Evolutionary conservation across 2,113 vertebrate species (phyloP).

Genomic region (Callorhinus ursinus): DNA sequence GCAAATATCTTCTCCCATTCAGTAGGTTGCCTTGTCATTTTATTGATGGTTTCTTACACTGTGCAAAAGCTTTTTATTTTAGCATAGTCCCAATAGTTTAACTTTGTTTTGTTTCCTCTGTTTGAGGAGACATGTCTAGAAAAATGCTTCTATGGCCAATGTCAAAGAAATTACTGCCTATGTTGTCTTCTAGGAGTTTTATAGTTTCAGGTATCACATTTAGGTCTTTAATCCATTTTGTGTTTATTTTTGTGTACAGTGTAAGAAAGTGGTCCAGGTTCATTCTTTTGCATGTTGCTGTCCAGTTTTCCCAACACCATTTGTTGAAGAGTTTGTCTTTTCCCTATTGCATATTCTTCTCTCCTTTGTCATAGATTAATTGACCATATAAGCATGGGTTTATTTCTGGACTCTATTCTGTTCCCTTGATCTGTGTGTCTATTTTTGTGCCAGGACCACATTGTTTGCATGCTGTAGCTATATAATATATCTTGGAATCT

Average conservation of each 20-base stretch:
- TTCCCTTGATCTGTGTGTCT: not conserved
- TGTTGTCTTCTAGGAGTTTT: not conserved
- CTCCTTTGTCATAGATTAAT: not conserved
- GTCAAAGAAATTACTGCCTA: not conserved
- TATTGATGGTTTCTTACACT: not conserved
- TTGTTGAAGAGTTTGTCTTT: not conserved
- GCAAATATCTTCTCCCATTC: not conserved
- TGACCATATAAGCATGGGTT: too few species aligned
- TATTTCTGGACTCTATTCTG: too few species aligned
- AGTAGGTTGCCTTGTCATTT: not conserved
- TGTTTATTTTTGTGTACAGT: not conserved
- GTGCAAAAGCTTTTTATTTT: not conserved
- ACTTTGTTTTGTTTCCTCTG: not conserved
- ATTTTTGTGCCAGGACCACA: not conserved
- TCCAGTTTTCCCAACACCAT: not conserved
- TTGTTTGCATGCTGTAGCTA: not conserved
- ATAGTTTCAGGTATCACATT: not conserved
- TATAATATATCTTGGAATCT: not conserved
- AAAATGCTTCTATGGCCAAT: not conserved
- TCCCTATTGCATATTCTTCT: not conserved
- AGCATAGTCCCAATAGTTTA: not conserved
- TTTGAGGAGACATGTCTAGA: not conserved
- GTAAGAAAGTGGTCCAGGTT: not conserved
- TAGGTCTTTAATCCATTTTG: not conserved
- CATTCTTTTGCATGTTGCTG: not conserved